Base-by-base conservation (phyloP, 1,140 invertebrate species). In the Dreissena polymorpha region DNA sequence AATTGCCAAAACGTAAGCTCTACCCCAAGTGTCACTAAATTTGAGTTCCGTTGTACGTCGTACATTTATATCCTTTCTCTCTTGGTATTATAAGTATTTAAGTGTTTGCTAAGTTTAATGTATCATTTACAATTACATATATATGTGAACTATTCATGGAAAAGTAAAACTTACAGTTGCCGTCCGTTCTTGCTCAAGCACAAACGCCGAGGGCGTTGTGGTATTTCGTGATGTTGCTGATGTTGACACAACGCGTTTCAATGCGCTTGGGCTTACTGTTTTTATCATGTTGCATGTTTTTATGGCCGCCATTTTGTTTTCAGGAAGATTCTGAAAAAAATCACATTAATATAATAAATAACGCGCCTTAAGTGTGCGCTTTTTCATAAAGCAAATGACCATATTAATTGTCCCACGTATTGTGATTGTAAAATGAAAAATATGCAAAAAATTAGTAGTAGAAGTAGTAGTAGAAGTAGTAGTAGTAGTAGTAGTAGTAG, bases 161-260 rank as follows among this genome's bases (percentile, higher is more conserved):
- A 21, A 14, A 14, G 21, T 10, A 70, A 12, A 16, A 85, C 83
- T 75, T 70, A 85, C 83, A 2, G 83, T 64, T 68, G 51, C 16
- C 27, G 25, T 10, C 6, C 63, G 16, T 60, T 64, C 21, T 29
- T 73, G 16, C n/a, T 85, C 76, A n/a, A 80, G 6, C 6, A 65
- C 16, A 16, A 80, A 63, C 21, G 83, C 27, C 14, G 63, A 25
- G 21, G 78, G n/a, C 27, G 53, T 29, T 70, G 72, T 16, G 16
- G 57, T 80, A n/a, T 74, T 76, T 69, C 39, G 27, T 12, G 76
- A 49, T 13, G 75, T 70, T 25, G 65, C 7, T 27, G 63, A 21
- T 50, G 76, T 85, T 23, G 83, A 79, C 6, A 80, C 72, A 39
- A 80, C 77, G 51, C 77, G 23, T 51, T 77, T 80, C 53, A 80